Percentiles rank a stretch among this genome's conserved stretches.
Evolutionary conservation across 2,888 invertebrate genomes (phyloP).

Genomic region (Ophion ventricosus): DNA sequence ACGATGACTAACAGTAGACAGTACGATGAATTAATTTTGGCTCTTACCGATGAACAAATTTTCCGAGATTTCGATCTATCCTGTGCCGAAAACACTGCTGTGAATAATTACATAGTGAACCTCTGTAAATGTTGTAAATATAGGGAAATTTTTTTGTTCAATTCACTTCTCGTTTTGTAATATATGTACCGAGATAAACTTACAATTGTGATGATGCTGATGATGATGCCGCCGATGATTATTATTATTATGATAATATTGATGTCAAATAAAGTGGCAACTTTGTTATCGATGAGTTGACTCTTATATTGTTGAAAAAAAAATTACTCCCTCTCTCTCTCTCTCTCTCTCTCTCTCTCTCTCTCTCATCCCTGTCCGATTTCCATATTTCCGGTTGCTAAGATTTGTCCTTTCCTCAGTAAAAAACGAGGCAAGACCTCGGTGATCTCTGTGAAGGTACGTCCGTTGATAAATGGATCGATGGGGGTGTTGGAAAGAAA

Average conservation of each 20-base stretch:
- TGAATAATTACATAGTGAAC: slow-evolving; percentile 73
- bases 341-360: too few relatives aligned
- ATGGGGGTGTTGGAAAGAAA: slow-evolving; percentile 5
- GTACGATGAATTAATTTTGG: not conserved
- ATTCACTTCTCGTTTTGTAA: slow-evolving; percentile 21
- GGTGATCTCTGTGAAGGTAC: not conserved
- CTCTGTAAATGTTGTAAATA: slow-evolving; percentile 79
- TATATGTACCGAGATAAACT: slow-evolving; percentile 69
- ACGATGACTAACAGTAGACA: too few relatives aligned
- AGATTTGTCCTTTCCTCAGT: not conserved
- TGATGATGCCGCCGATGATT: slow-evolving; percentile 58
- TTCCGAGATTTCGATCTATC: slow-evolving; percentile 27
- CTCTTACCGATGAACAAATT: slow-evolving; percentile 28
- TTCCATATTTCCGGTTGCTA: not conserved
- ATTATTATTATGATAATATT: slow-evolving; percentile 48
- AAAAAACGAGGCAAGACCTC: too few relatives aligned
- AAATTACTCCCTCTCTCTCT: too few relatives aligned
- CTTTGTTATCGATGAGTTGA: not conserved
- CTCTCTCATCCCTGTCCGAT: too few relatives aligned
- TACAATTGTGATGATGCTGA: slow-evolving; percentile 47
- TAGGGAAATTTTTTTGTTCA: slow-evolving; percentile 68
- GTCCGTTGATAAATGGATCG: not conserved
- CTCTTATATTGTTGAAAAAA: not conserved
- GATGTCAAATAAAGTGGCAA: slow-evolving; percentile 28
- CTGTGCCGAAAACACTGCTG: slow-evolving; percentile 67